Conservation (phyloP, 2,113 vertebrate genomes). For the Tetrao urogallus region DNA sequence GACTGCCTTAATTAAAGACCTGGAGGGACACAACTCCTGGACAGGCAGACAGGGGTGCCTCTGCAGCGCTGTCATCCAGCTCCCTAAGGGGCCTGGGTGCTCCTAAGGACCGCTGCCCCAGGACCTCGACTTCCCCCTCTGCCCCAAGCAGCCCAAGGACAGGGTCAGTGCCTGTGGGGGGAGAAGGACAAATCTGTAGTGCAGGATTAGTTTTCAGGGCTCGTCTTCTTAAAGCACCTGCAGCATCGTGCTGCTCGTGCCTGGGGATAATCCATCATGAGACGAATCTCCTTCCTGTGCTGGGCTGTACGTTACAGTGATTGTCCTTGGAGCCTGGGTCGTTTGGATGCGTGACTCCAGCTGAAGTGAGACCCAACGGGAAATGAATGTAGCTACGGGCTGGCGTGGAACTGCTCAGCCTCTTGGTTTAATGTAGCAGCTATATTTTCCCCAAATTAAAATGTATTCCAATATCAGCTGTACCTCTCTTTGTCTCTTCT, state of each 20-base stretch:
- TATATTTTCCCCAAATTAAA: conserved; percentile 10
- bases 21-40: background rate
- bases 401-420: background rate
- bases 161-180: background rate
- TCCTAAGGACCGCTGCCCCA: background rate
- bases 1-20: background rate
- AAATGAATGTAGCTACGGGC: background rate
- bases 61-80: background rate
- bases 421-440: background rate
- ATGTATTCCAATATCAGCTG: background rate
- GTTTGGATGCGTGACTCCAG: background rate
- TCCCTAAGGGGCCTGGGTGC: background rate
- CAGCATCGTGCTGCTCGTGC: fast-evolving
- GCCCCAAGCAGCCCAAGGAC: background rate
- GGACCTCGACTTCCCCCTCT: background rate
- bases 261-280: background rate
- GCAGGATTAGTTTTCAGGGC: background rate
- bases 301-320: background rate
- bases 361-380: background rate
- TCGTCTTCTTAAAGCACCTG: background rate
- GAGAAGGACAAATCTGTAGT: background rate
- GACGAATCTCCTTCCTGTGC: background rate
- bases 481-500: background rate
- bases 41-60: background rate
- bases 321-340: background rate